A percentile compares a stretch with the other conserved stretches of the same genome.
These are phyloP conservation scores for Myoxocephalus aenaeus DNA, from an alignment of 2,797 vertebrate species.

Conservation along the genomic window DNA sequence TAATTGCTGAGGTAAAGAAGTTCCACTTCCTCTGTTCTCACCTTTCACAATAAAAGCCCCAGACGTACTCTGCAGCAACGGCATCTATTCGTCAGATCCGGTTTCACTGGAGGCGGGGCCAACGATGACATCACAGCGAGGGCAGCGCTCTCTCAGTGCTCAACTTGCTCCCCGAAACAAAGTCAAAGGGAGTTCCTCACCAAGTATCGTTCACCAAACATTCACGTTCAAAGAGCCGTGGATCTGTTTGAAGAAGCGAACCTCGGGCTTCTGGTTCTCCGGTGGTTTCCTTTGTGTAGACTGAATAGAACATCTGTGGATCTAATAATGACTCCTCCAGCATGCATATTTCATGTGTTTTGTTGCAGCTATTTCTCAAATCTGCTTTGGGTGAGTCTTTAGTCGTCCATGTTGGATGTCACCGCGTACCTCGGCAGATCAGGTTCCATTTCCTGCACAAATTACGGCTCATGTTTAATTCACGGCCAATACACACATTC, in stretches of 20 bases:
- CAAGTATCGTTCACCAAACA: constrained; percentile 40
- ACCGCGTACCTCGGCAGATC: constrained; percentile 79
- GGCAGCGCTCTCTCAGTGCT: neutral
- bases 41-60: too few species aligned
- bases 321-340: constrained; percentile 78
- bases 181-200: constrained; percentile 1
- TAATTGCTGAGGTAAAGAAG: constrained; percentile 47
- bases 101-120: constrained; percentile 44
- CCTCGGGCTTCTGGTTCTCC: constrained; percentile 36
- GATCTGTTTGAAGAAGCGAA: constrained; percentile 34
- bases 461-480: constrained; percentile 84
- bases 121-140: constrained; percentile 44
- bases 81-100: constrained; percentile 15
- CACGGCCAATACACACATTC: constrained; percentile 78
- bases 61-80: too few species aligned
- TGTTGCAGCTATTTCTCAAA: constrained; percentile 81
- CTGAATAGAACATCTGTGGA: constrained; percentile 78
- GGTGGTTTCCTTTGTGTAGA: constrained; percentile 73
- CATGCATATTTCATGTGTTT: constrained; percentile 84
- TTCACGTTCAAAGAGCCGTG: constrained; percentile 33
- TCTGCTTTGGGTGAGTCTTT: constrained; percentile 78
- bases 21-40: too few species aligned
- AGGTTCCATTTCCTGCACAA: constrained; percentile 81
- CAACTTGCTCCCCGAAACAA: too few species aligned
- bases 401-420: constrained; percentile 78